A percentile compares a stretch with the other conserved stretches of the same genome.
phyloP scores from a whole-genome alignment of 1,140 invertebrate genomes.

The Drosophila ficusphila region DNA sequence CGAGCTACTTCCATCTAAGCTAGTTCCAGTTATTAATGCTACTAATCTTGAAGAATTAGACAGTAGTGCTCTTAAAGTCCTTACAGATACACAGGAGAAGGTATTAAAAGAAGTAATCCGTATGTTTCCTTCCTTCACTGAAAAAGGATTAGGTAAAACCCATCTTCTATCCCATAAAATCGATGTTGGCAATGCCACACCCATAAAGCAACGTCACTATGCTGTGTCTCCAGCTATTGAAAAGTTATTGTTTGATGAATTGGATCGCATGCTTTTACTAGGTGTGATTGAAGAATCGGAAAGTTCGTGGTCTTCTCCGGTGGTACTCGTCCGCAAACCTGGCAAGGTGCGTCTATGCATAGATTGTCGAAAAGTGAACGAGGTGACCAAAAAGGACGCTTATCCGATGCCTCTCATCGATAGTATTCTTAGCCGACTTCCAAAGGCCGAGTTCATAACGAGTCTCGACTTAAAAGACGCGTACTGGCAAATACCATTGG shows the following conservation, averaged over 20 bases:
- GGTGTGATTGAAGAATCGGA: slow-evolving; percentile 28
- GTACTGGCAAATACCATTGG: too few species aligned
- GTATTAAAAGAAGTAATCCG: too few species aligned
- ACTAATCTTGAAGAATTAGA: neutral
- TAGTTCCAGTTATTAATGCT: neutral
- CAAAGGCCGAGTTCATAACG: slow-evolving; percentile 1
- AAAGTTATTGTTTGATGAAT: slow-evolving; percentile 20
- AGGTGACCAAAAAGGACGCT: too few species aligned
- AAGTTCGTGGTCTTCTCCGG: slow-evolving; percentile 19
- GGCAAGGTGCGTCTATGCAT: too few species aligned
- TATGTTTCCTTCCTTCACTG: slow-evolving; percentile 6
- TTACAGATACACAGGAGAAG: too few species aligned
- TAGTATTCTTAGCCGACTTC: neutral
- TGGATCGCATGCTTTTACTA: slow-evolving; percentile 22
- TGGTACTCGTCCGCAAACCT: too few species aligned
- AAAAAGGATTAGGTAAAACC: slow-evolving; percentile 6
- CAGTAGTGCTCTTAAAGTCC: neutral
- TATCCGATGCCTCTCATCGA: too few species aligned
- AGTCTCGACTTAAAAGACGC: slow-evolving; percentile 1
- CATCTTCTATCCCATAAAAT: slow-evolving; percentile 18
- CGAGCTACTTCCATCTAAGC: neutral
- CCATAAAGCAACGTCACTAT: slow-evolving; percentile 31
- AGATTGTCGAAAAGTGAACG: too few species aligned
- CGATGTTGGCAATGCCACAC: slow-evolving; percentile 23
- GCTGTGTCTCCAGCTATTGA: slow-evolving; percentile 29